Base-by-base conservation (phyloP, 2,797 vertebrate genomes). In the Capromys pilorides region DNA sequence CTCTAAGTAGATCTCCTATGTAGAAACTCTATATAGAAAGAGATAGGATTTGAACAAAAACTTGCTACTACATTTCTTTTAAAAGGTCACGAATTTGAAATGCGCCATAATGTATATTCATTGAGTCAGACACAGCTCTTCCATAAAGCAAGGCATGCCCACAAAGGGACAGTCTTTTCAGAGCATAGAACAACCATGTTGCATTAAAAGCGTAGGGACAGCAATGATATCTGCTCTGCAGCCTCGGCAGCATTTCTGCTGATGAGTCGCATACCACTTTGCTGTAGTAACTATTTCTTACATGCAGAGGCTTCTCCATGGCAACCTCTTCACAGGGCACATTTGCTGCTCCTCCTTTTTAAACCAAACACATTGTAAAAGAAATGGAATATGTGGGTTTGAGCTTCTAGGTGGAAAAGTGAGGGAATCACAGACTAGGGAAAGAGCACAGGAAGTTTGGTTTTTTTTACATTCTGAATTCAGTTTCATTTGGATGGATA, bases 271-370 rank as follows among this genome's bases (percentile, higher is more conserved):
- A 77, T 92, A 78, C 71, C 89, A 96, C 95, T 97, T 97, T 97
- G 93, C 95, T 45, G 77, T 96, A 95, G 96, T 97, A 97, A 98
- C 97, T 98, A 80, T 97, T 98, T 97, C 97, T 97, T 96, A 95
- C 95, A 95, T 96, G 64, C 91, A 98, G 96, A 61, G 94, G 92
- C 79, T 97, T 98, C 97, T 97, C 97, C 97, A 98, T 98, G 97
- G 98, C 96, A 98, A 98, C 98, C 95, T 88, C 95, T 97, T 98
- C 96, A 97, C 95, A 93, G 95, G 96, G 96, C 0, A 1, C 90
- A 94, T 94, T 96, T 69, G 9, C 96, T 94, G 93, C 86, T 88
- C 97, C 93, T 97, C 96, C 97, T 97, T 97, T 98, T 96, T 81
- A 31, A 95, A 97, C 95, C 87, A 16, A 73, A 93, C 71, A 78